Evolutionary conservation across 2,888 invertebrate species (phyloP).

Genomic region (Orthosia incerta): DNA sequence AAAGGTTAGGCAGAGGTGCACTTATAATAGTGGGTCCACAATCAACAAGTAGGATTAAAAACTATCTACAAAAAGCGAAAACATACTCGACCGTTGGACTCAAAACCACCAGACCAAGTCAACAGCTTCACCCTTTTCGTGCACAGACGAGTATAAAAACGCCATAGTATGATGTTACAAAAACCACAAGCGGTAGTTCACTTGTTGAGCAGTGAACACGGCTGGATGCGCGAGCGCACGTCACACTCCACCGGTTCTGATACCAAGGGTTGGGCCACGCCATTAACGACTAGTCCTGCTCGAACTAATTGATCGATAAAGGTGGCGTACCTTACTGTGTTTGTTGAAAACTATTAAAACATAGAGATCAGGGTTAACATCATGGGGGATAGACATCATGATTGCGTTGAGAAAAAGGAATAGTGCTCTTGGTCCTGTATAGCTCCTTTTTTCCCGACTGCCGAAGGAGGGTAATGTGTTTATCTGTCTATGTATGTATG

Average conservation of each 20-base stretch:
- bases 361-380: too few species aligned
- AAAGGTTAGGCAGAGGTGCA: too few species aligned
- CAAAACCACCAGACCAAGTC: not conserved
- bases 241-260: slow-evolving; percentile 59
- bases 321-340: slow-evolving; percentile 7
- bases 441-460: too few species aligned
- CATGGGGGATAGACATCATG: too few species aligned
- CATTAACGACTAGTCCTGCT: slow-evolving; percentile 32
- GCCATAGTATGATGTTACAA: slow-evolving; percentile 43
- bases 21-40: too few species aligned
- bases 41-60: too few species aligned
- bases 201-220: slow-evolving; percentile 38
- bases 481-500: too few species aligned
- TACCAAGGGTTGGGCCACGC: slow-evolving; percentile 57
- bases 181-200: slow-evolving; percentile 47
- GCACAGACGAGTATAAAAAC: slow-evolving; percentile 32
- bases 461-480: too few species aligned
- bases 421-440: too few species aligned
- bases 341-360: slow-evolving; percentile 6
- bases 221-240: slow-evolving; percentile 63
- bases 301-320: slow-evolving; percentile 50
- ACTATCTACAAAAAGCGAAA: not conserved
- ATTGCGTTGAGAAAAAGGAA: too few species aligned
- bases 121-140: slow-evolving; percentile 23
- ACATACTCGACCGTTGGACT: not conserved